These are phyloP conservation scores for Drosophila neotestacea DNA, from an alignment of 2,888 invertebrate genomes.

Conservation along the genomic window DNA sequence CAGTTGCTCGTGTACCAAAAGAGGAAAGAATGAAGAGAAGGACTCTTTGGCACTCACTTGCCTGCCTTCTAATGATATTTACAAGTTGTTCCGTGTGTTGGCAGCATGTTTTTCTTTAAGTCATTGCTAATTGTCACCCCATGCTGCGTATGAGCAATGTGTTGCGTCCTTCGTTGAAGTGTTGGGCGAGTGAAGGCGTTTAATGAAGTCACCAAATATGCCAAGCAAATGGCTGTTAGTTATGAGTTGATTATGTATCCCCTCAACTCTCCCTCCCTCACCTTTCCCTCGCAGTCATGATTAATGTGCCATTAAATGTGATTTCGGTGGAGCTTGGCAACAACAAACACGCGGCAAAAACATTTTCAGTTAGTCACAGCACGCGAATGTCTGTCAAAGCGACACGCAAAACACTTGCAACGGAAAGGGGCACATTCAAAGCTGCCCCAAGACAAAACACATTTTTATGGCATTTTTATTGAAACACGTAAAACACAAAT, in stretches of 20 bases:
- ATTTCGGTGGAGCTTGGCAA: constrained; percentile 31
- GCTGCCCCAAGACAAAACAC: constrained; percentile 25
- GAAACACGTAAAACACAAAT: constrained; percentile 74
- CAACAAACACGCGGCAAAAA: constrained; percentile 28
- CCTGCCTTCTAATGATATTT: constrained; percentile 10
- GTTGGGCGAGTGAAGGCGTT: constrained; percentile 27
- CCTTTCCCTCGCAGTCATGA: constrained; percentile 39
- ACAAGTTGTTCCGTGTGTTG: constrained; percentile 26
- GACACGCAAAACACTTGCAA: constrained; percentile 52
- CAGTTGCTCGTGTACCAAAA: neutral
- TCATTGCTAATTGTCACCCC: constrained; percentile 50
- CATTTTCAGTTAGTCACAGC: constrained; percentile 56
- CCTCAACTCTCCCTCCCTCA: neutral
- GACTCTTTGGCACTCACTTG: constrained; percentile 8
- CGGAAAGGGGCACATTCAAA: constrained; percentile 5
- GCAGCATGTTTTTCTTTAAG: constrained; percentile 29
- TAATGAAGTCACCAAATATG: constrained; percentile 59
- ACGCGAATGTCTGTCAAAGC: constrained; percentile 54
- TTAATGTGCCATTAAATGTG: constrained; percentile 72
- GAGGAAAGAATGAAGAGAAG: neutral
- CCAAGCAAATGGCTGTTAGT: constrained; percentile 41
- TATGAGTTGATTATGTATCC: constrained; percentile 61
- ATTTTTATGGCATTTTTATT: constrained; percentile 73
- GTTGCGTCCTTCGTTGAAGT: constrained; percentile 14
- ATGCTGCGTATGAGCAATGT: constrained; percentile 35